Percentiles rank a stretch among this genome's conserved stretches.
Conservation (phyloP, 2,888 invertebrate genomes). For the Drosophila quasianomalipes region DNA sequence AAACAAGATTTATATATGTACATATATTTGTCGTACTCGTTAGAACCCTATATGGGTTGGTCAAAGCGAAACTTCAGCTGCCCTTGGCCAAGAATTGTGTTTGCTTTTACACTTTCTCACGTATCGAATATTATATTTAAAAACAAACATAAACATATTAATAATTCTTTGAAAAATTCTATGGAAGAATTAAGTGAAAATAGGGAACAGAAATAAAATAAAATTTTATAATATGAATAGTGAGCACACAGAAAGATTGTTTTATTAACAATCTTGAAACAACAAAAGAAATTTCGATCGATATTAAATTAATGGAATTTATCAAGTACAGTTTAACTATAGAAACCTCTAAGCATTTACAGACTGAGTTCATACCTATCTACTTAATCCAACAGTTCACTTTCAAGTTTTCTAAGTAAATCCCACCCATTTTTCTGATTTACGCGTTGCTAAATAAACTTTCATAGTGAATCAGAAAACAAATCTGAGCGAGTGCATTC, state of each 20-base stretch:
- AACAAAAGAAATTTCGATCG: not conserved
- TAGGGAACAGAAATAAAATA: not conserved
- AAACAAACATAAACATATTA: too few species aligned
- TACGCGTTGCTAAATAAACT: conserved; percentile 7
- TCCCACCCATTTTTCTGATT: not conserved
- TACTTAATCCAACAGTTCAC: not conserved
- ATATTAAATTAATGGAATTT: not conserved
- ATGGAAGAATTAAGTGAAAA: not conserved
- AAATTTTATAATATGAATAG: not conserved
- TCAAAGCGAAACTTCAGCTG: not conserved
- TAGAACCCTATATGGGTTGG: not conserved
- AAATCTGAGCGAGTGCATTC: conserved; percentile 28
- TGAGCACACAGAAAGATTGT: not conserved
- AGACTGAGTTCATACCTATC: not conserved
- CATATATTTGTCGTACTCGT: not conserved
- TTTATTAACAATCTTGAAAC: not conserved
- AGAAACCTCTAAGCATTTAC: not conserved
- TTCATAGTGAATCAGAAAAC: not conserved
- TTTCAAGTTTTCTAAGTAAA: not conserved
- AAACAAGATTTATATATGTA: conserved; percentile 37
- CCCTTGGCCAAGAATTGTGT: not conserved
- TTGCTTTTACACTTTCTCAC: not conserved
- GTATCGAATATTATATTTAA: not conserved
- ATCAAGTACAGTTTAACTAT: not conserved
- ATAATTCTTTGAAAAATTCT: not conserved